Conservation (phyloP, 1,140 invertebrate genomes). For the Dolichoris vasculosae region DNA sequence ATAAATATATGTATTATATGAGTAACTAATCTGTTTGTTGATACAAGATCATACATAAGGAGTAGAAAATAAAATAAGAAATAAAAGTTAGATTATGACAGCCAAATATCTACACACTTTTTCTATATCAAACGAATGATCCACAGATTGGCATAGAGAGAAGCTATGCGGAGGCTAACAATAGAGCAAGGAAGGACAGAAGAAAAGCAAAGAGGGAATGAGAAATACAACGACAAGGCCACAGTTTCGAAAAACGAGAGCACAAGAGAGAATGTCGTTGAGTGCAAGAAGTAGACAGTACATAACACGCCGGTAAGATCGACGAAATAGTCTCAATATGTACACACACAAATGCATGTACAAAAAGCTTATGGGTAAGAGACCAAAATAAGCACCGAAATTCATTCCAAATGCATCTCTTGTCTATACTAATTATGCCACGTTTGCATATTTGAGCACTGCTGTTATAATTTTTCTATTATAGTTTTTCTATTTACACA, state of each 20-base stretch:
- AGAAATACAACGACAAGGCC: conserved; percentile 7
- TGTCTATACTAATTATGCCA: background rate
- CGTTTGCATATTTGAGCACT: background rate
- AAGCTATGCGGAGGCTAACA: conserved; percentile 27
- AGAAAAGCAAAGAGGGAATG: conserved; percentile 16
- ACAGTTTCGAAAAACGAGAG: conserved; percentile 32
- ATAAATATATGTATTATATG: too few species aligned
- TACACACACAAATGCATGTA: background rate
- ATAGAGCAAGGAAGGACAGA: conserved; percentile 39
- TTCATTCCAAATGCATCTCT: background rate
- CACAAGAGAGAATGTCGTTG: background rate
- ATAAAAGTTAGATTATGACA: background rate
- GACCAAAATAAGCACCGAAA: background rate
- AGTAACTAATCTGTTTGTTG: too few species aligned
- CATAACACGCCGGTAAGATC: background rate
- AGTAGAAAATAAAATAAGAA: too few species aligned
- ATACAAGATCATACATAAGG: too few species aligned
- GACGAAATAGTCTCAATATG: background rate
- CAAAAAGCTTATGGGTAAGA: background rate
- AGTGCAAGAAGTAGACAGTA: background rate
- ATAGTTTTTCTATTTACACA: background rate
- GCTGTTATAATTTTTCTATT: background rate
- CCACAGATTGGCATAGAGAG: background rate
- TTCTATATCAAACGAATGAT: background rate
- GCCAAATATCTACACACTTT: background rate